Evolutionary conservation across 1,140 invertebrate genomes (phyloP).

Genomic region (Lysiphlebus fabarum): DNA sequence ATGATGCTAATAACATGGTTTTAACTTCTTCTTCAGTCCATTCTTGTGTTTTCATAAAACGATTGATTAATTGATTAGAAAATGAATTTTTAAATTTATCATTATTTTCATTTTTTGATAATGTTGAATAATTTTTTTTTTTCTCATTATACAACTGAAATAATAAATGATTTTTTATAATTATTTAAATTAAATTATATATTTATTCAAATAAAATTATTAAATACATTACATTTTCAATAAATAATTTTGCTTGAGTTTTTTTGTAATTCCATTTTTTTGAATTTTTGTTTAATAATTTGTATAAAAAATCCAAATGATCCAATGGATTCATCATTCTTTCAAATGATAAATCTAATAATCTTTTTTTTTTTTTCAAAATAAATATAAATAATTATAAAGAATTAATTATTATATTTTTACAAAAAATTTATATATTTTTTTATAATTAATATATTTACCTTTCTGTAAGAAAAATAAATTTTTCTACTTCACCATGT

Average conservation of each 20-base stretch:
- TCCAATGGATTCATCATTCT: background rate
- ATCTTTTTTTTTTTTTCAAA: constrained; percentile 20
- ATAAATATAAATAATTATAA: constrained; percentile 27
- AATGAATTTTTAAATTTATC: background rate
- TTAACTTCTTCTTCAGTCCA: constrained; percentile 37
- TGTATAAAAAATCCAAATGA: too few species aligned
- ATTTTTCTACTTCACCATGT: constrained; percentile 20
- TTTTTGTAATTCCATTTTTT: too few species aligned
- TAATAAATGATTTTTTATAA: too few species aligned
- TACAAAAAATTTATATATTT: background rate
- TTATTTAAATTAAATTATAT: too few species aligned
- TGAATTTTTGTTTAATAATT: too few species aligned
- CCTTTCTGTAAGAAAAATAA: background rate
- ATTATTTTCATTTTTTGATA: too few species aligned
- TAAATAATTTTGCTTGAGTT: too few species aligned
- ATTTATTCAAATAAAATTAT: too few species aligned
- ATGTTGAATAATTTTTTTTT: too few species aligned
- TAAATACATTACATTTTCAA: too few species aligned
- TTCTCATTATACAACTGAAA: too few species aligned
- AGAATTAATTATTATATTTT: constrained; percentile 7
- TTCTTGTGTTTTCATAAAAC: constrained; percentile 32
- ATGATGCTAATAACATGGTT: constrained; percentile 45
- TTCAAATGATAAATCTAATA: background rate
- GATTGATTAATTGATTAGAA: constrained; percentile 26
- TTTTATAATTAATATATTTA: background rate